These are phyloP conservation scores for Microcebus jonahi DNA, from an alignment of 2,113 vertebrate species.

Conservation along the genomic window DNA sequence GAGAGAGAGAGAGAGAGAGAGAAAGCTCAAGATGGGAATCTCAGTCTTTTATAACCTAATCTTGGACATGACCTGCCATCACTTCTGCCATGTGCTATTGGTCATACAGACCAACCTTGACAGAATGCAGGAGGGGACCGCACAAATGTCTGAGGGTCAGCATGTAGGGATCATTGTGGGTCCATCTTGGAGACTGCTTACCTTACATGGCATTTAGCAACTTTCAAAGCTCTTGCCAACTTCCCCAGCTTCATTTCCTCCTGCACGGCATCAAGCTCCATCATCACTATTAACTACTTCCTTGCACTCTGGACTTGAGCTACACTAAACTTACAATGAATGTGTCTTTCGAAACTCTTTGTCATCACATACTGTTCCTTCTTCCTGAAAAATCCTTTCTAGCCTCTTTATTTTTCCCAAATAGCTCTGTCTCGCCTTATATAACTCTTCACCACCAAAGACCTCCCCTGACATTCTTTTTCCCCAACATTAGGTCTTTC, in stretches of 20 bases:
- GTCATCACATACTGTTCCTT: neutral
- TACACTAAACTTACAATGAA: neutral
- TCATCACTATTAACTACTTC: neutral
- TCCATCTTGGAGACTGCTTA: neutral
- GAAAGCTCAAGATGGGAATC: neutral
- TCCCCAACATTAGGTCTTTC: neutral
- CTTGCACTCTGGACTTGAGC: neutral
- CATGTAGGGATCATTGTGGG: neutral
- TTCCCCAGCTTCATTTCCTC: neutral
- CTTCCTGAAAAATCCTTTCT: neutral
- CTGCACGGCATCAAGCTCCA: neutral
- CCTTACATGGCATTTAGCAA: neutral
- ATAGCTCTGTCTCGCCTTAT: neutral
- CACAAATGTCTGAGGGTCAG: neutral
- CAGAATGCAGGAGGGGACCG: neutral
- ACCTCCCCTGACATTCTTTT: neutral
- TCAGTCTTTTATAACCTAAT: neutral
- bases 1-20: too few relatives aligned
- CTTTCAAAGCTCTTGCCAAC: neutral
- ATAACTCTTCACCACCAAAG: neutral
- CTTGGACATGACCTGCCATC: neutral
- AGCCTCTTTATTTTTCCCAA: neutral
- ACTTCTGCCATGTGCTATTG: neutral
- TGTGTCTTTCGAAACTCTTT: conserved; percentile 27
- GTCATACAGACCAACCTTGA: neutral